These are phyloP conservation scores for Prenolepis imparis DNA, from an alignment of 2,888 invertebrate genomes.

Conservation along the genomic window DNA sequence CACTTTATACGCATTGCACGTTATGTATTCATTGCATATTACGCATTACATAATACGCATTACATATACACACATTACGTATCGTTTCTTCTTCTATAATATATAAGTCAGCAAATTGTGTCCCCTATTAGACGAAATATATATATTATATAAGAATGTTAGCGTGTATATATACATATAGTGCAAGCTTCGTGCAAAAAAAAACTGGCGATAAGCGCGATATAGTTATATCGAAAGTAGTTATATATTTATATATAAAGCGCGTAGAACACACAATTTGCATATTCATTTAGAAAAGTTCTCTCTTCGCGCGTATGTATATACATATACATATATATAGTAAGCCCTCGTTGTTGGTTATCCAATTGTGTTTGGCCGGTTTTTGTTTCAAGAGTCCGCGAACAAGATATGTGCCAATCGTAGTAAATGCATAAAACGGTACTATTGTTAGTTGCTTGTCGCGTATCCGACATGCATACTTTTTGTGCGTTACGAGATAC, in stretches of 20 bases:
- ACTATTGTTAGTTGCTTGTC: constrained; percentile 27
- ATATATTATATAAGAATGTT: constrained; percentile 12
- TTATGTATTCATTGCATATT: neutral
- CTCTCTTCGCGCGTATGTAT: constrained; percentile 1
- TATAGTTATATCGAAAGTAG: constrained; percentile 11
- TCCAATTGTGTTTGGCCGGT: neutral
- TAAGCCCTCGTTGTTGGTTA: constrained; percentile 19
- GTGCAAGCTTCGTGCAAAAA: constrained; percentile 26
- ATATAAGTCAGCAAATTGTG: constrained; percentile 21
- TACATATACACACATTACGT: neutral
- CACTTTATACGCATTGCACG: neutral
- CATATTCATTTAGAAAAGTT: constrained; percentile 13
- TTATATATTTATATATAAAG: constrained; percentile 25
- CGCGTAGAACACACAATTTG: constrained; percentile 15
- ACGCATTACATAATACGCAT: neutral
- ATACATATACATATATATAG: constrained; percentile 12
- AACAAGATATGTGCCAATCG: constrained; percentile 31
- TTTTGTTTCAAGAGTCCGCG: neutral
- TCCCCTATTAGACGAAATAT: constrained; percentile 31
- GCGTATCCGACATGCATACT: neutral
- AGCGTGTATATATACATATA: constrained; percentile 26
- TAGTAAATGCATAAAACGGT: constrained; percentile 27
- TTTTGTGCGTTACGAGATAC: neutral
- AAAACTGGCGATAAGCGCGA: constrained; percentile 37
- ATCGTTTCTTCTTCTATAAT: neutral